Base-by-base conservation (phyloP, 2,888 invertebrate genomes). In the Synanthedon andrenaeformis region DNA sequence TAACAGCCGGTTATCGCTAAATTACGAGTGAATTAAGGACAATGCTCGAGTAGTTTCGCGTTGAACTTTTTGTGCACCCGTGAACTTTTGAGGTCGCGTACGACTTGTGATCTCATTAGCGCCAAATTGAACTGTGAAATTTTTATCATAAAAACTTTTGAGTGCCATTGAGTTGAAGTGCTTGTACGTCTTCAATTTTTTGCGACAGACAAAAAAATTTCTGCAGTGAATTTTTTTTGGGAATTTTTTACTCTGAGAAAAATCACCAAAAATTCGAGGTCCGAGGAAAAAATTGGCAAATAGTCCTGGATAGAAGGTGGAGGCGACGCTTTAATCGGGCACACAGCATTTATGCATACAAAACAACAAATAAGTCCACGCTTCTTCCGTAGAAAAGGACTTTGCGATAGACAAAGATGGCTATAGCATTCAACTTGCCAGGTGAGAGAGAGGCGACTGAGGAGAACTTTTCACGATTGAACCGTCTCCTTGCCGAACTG, bases 341-440 rank as follows among this genome's bases (percentile, higher is more conserved):
- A 69, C 67, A 68, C 65, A 74, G 76, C 68, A 79, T 85, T 83
- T 83, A 84, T 84, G 84, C 79, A 80, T 83, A 82, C 72, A 76
- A 82, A 77, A 82, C 75, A 77, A 75, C 78, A 79, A 64, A 77
- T 77, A 74, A 76, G 74, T 77, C 80, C 80, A 75, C 78, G 81
- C 70, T 86, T 81, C 73, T 76, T 79, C 70, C 80, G 82, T 76
- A 83, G 85, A 75, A 82, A 82, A 80, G 70, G 72, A 66, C 65
- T 62, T 63, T 66, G 63, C 59, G 69, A 66, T 61, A 76, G 77
- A 82, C 76, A 81, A 80, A 81, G 79, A 89, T 89, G 89, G 89
- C 89, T 70, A 89, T 89, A 80, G 89, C 89, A 63, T 89, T 89
- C 76, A 86, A 88, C 77, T 70, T 89, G 67, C 89, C 89, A 64